A percentile compares a stretch with the other conserved stretches of the same genome.
Conservation (phyloP, 2,888 invertebrate genomes). For the Rotaria magnacalcarata region DNA sequence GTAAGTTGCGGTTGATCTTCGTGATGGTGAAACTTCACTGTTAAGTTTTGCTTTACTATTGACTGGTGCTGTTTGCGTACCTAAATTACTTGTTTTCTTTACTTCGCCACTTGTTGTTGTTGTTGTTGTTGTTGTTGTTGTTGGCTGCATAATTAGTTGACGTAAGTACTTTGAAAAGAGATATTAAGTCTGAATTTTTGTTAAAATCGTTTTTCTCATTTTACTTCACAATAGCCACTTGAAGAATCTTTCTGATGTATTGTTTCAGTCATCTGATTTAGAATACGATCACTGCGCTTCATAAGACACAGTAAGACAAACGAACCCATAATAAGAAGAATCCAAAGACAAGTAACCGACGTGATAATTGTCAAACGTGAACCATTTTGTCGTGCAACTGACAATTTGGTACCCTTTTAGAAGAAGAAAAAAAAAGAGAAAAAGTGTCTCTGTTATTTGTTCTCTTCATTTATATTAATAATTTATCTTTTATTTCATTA, state of each 20-base stretch:
- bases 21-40: constrained; percentile 39
- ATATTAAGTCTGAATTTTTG: background rate
- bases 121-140: background rate
- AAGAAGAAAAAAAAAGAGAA: background rate
- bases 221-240: background rate
- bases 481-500: background rate
- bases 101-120: background rate
- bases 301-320: background rate
- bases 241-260: background rate
- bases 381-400: constrained; percentile 1
- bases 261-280: background rate
- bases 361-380: background rate
- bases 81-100: background rate
- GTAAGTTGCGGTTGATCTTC: constrained; percentile 48
- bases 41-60: background rate
- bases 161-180: constrained; percentile 59
- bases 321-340: background rate
- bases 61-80: background rate
- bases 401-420: background rate
- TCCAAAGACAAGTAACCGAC: background rate
- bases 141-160: constrained; percentile 71
- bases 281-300: background rate
- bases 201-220: background rate
- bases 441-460: too few relatives aligned
- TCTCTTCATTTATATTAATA: background rate